phyloP scores from a whole-genome alignment of 2,797 vertebrate species.

The Poecilia gillii region DNA sequence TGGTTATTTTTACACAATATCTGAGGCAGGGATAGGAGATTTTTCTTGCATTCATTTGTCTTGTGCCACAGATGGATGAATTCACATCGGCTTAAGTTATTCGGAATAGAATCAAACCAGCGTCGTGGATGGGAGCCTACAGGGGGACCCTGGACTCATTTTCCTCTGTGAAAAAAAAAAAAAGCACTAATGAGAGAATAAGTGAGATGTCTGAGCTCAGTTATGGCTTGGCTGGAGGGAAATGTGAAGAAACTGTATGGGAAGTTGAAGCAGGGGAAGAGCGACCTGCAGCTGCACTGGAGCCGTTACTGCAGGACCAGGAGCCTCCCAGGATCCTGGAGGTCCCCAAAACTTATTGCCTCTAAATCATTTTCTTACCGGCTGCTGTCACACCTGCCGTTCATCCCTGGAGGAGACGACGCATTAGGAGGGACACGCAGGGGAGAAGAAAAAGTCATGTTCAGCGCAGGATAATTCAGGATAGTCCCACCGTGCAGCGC shows the following conservation, averaged over 20 bases:
- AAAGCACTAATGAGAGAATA: conserved; percentile 23
- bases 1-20: conserved; percentile 67
- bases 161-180: conserved; percentile 24
- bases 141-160: conserved; percentile 28
- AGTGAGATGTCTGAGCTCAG: conserved; percentile 42
- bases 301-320: conserved; percentile 60
- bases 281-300: conserved; percentile 54
- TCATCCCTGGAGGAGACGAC: conserved; percentile 85
- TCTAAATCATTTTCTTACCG: conserved; percentile 88
- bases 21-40: conserved; percentile 67
- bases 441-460: conserved; percentile 73
- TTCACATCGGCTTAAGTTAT: conserved; percentile 29
- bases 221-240: conserved; percentile 41
- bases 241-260: conserved; percentile 39
- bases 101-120: conserved; percentile 41
- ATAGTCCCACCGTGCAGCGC: too few species aligned
- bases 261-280: conserved; percentile 45
- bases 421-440: conserved; percentile 45
- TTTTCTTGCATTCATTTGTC: conserved; percentile 51
- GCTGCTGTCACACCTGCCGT: conserved; percentile 85
- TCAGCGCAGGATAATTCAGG: conserved; percentile 76
- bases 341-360: conserved; percentile 80
- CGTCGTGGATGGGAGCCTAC: conserved; percentile 32
- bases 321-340: conserved; percentile 75
- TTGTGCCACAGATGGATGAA: conserved; percentile 41